Base-by-base conservation (phyloP, 2,888 invertebrate genomes). In the Pseudolycoriella hygida region DNA sequence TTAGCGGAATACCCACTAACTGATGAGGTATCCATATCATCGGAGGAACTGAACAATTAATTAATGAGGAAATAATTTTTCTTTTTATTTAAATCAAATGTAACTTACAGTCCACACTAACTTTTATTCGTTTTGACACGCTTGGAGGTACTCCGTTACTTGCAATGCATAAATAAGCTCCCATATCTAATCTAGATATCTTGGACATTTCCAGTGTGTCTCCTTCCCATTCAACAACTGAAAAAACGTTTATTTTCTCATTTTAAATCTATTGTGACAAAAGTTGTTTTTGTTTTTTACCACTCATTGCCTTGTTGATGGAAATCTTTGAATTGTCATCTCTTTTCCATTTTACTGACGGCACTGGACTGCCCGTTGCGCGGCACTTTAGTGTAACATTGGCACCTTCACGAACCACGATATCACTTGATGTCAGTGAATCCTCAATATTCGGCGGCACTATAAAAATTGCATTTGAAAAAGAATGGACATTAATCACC, bases 371-470 rank as follows among this genome's bases (percentile, higher is more conserved):
- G 59, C 89, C 89, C 56, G 80, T 81, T 55, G 89, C 89, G 62
- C 81, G 81, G 67, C 90, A 90, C 60, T 80, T 78, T 60, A 90
- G 71, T 53, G 83, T 86, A 57, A 89, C 85, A 69, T 89, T 88
- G 57, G 85, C 78, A 52, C 82, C 84, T 70, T 90, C 90, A 48
- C 88, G 74, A 45, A 88, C 87, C 61, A 89, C 88, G 53, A 86
- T 84, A 51, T 66, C 90, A 60, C 87, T 87, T 56, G 88, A 88
- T 63, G 87, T 88, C 64, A 81, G 70, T 49, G 84, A 80, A 69
- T 89, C 89, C 65, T 88, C 87, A 61, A 90, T 89, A 61, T 86
- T 85, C 50, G 90, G 90, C 46, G 90, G 89, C 56, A 90, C 90
- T 90, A 74, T 43, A 68, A 53, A 42, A 20, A 25, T 25, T 25